Base-by-base conservation (phyloP, 2,888 invertebrate genomes). In the Microdon myrmicae region DNA sequence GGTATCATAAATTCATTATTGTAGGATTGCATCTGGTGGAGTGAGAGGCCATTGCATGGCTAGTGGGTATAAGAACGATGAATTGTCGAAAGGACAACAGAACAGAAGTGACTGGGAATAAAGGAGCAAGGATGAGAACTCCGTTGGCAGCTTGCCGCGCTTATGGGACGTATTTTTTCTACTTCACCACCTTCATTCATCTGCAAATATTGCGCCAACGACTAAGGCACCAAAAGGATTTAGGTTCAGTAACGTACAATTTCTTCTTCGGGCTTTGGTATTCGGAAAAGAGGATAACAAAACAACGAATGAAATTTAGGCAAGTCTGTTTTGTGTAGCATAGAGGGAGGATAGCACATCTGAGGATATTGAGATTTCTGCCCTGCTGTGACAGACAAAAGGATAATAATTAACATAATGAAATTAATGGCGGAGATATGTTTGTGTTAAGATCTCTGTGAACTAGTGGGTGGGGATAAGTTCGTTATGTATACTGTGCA, bases 1-100 rank as follows among this genome's bases (percentile, higher is more conserved):
- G 39, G 59, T 44, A 53, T 66, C 56, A 58, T 53, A 66, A 66
- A 59, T 66, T 66, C 60, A 59, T 67, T 60, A 61, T 56, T 61
- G 55, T 45, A 45, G 31, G 10, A 34, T 20, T 29, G 38, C 16
- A 49, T 23, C 38, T 9, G 16, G 19, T n/a, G n/a, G n/a, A n/a
- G n/a, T n/a, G n/a, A n/a, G n/a, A n/a, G n/a, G n/a, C n/a, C n/a
- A n/a, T n/a, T n/a, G n/a, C n/a, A n/a, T n/a, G n/a, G n/a, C n/a
- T n/a, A n/a, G n/a, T n/a, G n/a, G n/a, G n/a, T n/a, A n/a, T n/a
- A n/a, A n/a, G n/a, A n/a, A n/a, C n/a, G n/a, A n/a, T n/a, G n/a
- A 17, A 9, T 6, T 14, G 13, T 12, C 37, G 28, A 9, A 41
- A 41, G 26, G 17, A 26, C 12, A 19, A 26, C 25, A 8, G 12